A percentile compares a stretch with the other conserved stretches of the same genome.
Conservation (phyloP, 2,888 invertebrate genomes). For the Agapostemon virescens region DNA sequence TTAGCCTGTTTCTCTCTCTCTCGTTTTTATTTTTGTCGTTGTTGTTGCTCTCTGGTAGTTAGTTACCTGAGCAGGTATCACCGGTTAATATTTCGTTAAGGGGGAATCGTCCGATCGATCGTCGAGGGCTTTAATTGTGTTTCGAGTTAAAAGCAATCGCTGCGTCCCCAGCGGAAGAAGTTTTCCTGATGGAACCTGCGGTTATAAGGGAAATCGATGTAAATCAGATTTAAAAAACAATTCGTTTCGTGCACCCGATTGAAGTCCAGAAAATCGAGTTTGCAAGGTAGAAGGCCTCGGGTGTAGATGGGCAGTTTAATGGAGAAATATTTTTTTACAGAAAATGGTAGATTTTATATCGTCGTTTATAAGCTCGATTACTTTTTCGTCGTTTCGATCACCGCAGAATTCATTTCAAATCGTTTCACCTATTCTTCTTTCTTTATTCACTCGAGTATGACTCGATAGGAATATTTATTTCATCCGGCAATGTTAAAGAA, state of each 20-base stretch:
- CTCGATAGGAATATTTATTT: no score
- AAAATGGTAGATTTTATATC: not conserved
- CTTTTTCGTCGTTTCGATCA: no score
- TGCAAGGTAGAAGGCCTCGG: not conserved
- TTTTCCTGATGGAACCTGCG: not conserved
- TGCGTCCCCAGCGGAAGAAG: not conserved
- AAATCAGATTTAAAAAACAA: constrained; percentile 10
- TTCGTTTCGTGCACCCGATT: not conserved
- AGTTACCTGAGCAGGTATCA: not conserved
- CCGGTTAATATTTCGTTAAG: constrained; percentile 11
- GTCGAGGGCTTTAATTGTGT: constrained; percentile 1
- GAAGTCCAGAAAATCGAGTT: not conserved
- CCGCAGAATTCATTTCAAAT: no score
- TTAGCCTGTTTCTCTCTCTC: not conserved
- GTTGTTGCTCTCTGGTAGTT: not conserved
- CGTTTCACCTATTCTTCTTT: no score
- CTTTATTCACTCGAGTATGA: no score
- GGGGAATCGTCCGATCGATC: not conserved
- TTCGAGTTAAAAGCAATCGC: not conserved
- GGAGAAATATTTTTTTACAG: not conserved
- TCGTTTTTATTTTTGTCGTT: no score
- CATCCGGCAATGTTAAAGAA: no score
- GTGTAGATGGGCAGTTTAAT: not conserved
- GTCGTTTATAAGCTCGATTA: not conserved
- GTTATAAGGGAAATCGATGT: not conserved